These are phyloP conservation scores for Volucella bombylans DNA, from an alignment of 2,888 invertebrate genomes.

Conservation along the genomic window DNA sequence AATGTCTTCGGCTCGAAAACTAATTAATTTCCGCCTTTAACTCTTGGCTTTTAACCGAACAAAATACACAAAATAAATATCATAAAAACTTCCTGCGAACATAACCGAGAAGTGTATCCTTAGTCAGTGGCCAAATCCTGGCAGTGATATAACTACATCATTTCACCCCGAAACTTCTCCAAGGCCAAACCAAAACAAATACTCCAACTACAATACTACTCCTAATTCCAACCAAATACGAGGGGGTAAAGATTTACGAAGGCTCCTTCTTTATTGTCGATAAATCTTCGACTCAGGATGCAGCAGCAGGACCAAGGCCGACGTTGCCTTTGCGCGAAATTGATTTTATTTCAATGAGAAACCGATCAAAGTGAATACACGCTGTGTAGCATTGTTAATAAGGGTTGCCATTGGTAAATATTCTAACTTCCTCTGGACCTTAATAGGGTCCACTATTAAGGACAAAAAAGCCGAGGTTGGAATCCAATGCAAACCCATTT, in stretches of 20 bases:
- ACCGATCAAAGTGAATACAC: not conserved
- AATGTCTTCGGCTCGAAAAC: conserved; percentile 34
- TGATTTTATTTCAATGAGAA: conserved; percentile 33
- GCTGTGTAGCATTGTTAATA: no score
- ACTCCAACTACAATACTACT: conserved; percentile 23
- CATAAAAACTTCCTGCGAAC: conserved; percentile 4
- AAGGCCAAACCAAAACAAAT: conserved; percentile 25
- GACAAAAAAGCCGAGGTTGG: no score
- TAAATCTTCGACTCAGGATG: conserved; percentile 40
- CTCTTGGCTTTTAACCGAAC: not conserved
- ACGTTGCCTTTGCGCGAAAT: conserved; percentile 19
- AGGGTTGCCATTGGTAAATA: no score
- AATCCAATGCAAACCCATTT: no score
- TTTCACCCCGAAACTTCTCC: conserved; percentile 2
- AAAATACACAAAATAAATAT: not conserved
- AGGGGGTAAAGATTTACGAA: conserved; percentile 42
- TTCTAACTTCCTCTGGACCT: no score
- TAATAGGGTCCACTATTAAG: no score
- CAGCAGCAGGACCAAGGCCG: not conserved
- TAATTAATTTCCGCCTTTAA: conserved; percentile 51
- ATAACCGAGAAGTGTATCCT: conserved; percentile 47
- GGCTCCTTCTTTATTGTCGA: conserved; percentile 48
- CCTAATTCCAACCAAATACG: no score
- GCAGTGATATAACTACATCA: conserved; percentile 44
- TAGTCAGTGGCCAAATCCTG: conserved; percentile 38